Conservation (phyloP, 2,113 vertebrate species). For the Puntigrus tetrazona region DNA sequence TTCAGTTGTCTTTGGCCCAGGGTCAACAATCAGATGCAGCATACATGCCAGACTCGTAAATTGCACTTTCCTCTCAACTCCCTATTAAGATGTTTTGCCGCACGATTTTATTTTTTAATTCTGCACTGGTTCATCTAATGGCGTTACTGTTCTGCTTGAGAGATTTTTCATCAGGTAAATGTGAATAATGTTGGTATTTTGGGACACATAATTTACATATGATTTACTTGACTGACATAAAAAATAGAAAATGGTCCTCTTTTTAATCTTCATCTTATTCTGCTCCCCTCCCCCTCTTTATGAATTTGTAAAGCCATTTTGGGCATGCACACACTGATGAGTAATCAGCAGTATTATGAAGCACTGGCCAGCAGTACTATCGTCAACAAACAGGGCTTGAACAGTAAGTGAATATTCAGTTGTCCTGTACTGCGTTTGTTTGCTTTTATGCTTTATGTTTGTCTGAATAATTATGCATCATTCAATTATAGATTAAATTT, state of each 20-base stretch:
- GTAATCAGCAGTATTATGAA: slow-evolving; percentile 98
- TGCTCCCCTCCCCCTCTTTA: neutral
- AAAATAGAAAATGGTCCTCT: neutral
- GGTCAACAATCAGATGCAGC: slow-evolving; percentile 10
- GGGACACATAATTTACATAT: neutral
- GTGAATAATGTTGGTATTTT: neutral
- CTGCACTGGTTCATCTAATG: neutral
- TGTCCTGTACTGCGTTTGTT: neutral
- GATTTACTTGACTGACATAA: neutral
- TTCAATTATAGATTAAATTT: neutral
- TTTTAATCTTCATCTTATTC: neutral
- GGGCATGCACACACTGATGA: slow-evolving; percentile 99
- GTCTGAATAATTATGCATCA: neutral
- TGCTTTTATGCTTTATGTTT: neutral
- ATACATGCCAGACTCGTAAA: neutral
- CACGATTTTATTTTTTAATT: slow-evolving; percentile 24
- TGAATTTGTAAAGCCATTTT: slow-evolving; percentile 81
- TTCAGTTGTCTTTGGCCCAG: slow-evolving; percentile 34
- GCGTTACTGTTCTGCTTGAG: neutral
- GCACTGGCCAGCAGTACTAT: slow-evolving; percentile 95
- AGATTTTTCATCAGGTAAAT: neutral
- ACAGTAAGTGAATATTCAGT: slow-evolving; percentile 83
- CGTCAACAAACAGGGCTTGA: slow-evolving; percentile 97
- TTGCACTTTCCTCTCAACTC: slow-evolving; percentile 4
- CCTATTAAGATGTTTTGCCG: neutral